Conservation (phyloP, 2,797 vertebrate genomes). For the Cyprinodon diabolis region DNA sequence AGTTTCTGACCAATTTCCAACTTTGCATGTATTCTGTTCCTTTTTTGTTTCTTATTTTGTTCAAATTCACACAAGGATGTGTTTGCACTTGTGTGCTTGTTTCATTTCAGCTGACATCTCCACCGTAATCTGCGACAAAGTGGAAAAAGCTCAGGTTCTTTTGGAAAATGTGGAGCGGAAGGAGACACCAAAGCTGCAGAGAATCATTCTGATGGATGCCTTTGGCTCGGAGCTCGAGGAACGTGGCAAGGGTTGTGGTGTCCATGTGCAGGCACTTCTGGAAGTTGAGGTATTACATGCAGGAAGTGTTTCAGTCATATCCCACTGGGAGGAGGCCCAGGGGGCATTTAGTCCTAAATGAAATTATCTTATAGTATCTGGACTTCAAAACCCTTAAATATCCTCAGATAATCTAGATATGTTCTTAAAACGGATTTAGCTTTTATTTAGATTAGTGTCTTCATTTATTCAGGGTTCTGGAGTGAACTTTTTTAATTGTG, state of each 20-base stretch:
- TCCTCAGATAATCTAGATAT: neutral
- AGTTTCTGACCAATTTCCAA: neutral
- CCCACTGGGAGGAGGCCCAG: no score
- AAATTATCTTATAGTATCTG: neutral
- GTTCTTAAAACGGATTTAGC: neutral
- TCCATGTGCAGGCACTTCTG: conserved; percentile 87
- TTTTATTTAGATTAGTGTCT: neutral
- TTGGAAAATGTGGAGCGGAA: conserved; percentile 89
- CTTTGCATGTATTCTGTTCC: conserved; percentile 19
- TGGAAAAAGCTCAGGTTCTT: conserved; percentile 89
- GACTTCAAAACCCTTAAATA: neutral
- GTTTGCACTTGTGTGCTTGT: conserved; percentile 48
- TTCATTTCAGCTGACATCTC: conserved; percentile 89
- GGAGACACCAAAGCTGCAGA: conserved; percentile 85
- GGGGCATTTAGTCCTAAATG: no score
- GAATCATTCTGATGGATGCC: conserved; percentile 92
- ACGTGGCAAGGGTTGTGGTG: conserved; percentile 82
- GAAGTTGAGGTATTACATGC: conserved; percentile 86
- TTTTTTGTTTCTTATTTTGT: conserved; percentile 30
- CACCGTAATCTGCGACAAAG: conserved; percentile 94
- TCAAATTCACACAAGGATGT: conserved; percentile 49
- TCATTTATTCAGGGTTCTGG: no score
- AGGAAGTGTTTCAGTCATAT: no score
- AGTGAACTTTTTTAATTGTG: neutral
- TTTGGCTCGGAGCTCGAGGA: conserved; percentile 85